A percentile compares a stretch with the other conserved stretches of the same genome.
Evolutionary conservation across 2,888 invertebrate genomes (phyloP).

Genomic region (Chymomyza procnemis): DNA sequence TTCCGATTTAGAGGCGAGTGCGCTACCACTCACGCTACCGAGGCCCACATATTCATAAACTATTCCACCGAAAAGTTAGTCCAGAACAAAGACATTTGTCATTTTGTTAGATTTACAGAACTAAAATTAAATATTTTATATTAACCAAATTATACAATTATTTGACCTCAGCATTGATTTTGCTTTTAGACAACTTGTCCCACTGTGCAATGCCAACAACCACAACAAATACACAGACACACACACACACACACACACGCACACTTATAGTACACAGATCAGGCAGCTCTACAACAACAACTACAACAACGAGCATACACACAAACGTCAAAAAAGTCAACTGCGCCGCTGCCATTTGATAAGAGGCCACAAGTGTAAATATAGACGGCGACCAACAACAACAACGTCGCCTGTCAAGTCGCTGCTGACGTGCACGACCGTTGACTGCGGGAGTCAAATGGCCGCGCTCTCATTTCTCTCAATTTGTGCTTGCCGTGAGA

Average conservation of each 20-base stretch:
- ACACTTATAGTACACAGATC: slow-evolving; percentile 66
- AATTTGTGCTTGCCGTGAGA: slow-evolving; percentile 1
- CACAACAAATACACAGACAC: slow-evolving; percentile 9
- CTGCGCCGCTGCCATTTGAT: slow-evolving; percentile 74
- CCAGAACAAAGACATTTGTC: no score
- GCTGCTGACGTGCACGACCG: slow-evolving; percentile 64
- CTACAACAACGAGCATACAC: slow-evolving; percentile 50
- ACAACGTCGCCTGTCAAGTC: slow-evolving; percentile 18
- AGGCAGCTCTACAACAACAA: slow-evolving; percentile 45
- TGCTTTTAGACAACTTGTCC: no score
- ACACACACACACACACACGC: slow-evolving; percentile 24
- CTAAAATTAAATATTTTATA: no score
- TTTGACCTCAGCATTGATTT: no score
- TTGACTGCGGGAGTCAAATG: slow-evolving; percentile 62
- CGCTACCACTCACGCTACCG: no score
- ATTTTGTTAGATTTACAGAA: no score
- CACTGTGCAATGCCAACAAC: background rate
- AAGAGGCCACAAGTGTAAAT: slow-evolving; percentile 76
- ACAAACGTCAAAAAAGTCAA: slow-evolving; percentile 73
- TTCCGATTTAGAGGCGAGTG: no score
- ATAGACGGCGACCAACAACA: slow-evolving; percentile 59
- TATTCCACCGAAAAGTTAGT: no score
- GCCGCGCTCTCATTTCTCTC: slow-evolving; percentile 6
- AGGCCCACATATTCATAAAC: no score
- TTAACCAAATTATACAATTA: no score